Evolutionary conservation across 1,140 invertebrate genomes (phyloP), one percentile per base, ranked within the genome.

Genomic region (Rhagoletis pomonella): DNA sequence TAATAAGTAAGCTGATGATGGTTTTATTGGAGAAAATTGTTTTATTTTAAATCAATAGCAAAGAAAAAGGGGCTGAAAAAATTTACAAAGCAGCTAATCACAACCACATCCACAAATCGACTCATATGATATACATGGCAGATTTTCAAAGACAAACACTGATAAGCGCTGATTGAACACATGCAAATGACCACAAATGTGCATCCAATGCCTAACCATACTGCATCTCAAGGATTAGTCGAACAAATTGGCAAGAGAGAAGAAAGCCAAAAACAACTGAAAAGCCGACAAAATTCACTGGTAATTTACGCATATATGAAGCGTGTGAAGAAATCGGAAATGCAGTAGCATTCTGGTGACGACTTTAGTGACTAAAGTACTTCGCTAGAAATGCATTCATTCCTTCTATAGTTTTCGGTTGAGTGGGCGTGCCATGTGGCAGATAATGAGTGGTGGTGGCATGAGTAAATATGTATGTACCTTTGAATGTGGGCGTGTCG

Each of bases 311-410:
- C 19, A 81, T 2, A 73, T 73, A 7, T 73, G 67, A 44, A 81
- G 44, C 47, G 73, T 81, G 73, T 81, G 73, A 81, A 81, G 73
- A 81, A 81, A 81, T 55, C 73, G 47, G 47, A 81, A 81, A 81
- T 81, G 73, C 73, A 81, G 73, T 81, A 58, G 73, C 73, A 81
- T 55, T 6, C 4, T 10, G 47, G 44, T 2, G 14, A 73, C 69
- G 69, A 73, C 69, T 73, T 44, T 29, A 73, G 4, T 47, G 69
- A 47, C 42, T 50, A 5, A 29, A n/a, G 47, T 2, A 58, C 44
- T 81, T 81, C 50, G 50, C 50, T 55, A 47, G 47, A 81, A 81
- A 29, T 1, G 44, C 73, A 47, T 77, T 77, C 42, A 44, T 29
- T 6, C 10, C 9, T 19, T 4, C 4, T 44, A 17, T 73, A 73